Evolutionary conservation across 2,113 vertebrate species (phyloP).

Genomic region (Eidolon helvum): DNA sequence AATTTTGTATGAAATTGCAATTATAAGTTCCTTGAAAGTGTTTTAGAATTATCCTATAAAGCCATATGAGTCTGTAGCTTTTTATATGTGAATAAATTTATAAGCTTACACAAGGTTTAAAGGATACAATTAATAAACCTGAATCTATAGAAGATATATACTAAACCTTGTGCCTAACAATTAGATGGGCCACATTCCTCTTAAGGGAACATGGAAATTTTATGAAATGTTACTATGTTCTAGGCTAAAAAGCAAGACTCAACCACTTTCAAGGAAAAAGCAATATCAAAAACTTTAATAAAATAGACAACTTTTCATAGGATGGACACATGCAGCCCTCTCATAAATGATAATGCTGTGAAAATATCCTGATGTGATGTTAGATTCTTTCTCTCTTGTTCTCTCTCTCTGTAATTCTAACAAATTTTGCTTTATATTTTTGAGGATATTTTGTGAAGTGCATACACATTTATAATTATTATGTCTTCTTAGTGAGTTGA

Average conservation of each 20-base stretch:
- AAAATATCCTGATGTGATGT: neutral
- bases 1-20: neutral
- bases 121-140: neutral
- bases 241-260: neutral
- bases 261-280: neutral
- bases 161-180: neutral
- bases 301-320: neutral
- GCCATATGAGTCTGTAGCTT: neutral
- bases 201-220: neutral
- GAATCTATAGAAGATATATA: neutral
- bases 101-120: neutral
- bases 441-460: neutral
- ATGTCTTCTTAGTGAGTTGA: neutral
- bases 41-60: neutral
- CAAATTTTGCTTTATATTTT: neutral
- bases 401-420: neutral
- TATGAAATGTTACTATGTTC: neutral
- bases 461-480: neutral
- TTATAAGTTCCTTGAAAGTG: neutral
- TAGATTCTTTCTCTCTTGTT: neutral
- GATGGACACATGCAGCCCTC: neutral
- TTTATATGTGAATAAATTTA: neutral
- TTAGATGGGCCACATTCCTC: neutral
- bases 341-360: neutral
- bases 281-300: neutral